These are phyloP conservation scores for Cheracebus regulus DNA, from an alignment of 2,797 vertebrate genomes.

Conservation along the genomic window DNA sequence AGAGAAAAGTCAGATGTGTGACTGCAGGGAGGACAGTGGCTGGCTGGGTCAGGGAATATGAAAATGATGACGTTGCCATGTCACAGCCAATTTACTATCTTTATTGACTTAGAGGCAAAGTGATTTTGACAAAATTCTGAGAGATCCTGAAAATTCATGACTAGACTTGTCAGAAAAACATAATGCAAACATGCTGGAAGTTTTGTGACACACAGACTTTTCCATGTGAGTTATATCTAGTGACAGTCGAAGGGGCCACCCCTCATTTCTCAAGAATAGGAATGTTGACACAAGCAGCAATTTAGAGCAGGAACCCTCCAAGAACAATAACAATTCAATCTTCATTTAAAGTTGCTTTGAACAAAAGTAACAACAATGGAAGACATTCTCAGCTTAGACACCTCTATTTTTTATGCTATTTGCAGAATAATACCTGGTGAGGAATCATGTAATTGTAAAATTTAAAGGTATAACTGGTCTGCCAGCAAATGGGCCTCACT, in stretches of 20 bases:
- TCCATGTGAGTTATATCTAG: neutral
- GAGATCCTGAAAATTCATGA: neutral
- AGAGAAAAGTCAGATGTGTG: neutral
- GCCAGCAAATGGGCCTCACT: neutral
- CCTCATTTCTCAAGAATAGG: neutral
- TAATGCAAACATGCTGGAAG: neutral
- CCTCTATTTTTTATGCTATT: neutral
- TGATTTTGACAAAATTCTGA: neutral
- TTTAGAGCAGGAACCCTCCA: neutral
- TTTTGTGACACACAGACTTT: neutral
- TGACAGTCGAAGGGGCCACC: neutral
- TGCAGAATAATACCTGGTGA: neutral
- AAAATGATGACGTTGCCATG: neutral
- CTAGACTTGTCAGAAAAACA: neutral
- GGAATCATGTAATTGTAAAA: conserved; percentile 32
- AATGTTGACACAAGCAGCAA: neutral
- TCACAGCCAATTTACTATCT: neutral
- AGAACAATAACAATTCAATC: neutral
- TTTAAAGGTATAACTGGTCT: conserved; percentile 37
- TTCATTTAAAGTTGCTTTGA: neutral
- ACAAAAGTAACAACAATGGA: neutral
- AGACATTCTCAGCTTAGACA: neutral
- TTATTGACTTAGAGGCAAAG: neutral
- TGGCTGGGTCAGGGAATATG: neutral
- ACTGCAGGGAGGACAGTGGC: neutral